phyloP scores from a whole-genome alignment of 2,113 vertebrate genomes.

The Urocitellus parryii region DNA sequence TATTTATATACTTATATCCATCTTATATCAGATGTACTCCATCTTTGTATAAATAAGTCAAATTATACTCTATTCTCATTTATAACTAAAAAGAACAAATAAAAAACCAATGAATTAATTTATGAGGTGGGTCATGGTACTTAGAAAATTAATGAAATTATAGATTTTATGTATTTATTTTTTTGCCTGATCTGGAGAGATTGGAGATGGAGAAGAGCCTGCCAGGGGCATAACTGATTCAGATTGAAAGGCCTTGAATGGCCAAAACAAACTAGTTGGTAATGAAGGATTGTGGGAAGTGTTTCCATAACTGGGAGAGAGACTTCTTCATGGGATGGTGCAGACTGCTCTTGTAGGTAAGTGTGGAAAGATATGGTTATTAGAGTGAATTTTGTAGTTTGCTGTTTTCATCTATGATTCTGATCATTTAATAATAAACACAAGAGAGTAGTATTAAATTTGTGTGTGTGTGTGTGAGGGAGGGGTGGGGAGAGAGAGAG shows the following conservation, averaged over 20 bases:
- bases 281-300: neutral
- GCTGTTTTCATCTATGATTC: neutral
- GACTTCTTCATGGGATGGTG: neutral
- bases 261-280: neutral
- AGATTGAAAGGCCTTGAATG: neutral
- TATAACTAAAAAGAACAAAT: too few species aligned
- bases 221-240: neutral
- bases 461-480: too few species aligned
- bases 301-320: neutral
- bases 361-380: neutral
- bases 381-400: neutral
- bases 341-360: neutral
- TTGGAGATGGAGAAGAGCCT: neutral
- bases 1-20: too few species aligned
- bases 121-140: neutral
- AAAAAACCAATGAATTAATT: constrained; percentile 29
- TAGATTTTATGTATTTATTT: neutral
- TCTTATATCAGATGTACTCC: too few species aligned
- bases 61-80: too few species aligned
- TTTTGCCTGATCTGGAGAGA: neutral
- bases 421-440: neutral
- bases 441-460: neutral
- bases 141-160: constrained; percentile 41
- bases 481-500: too few species aligned
- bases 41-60: too few species aligned